Percentiles rank a stretch among this genome's conserved stretches.
phyloP scores from a whole-genome alignment of 2,797 vertebrate genomes.

The Pelobates cultripes region DNA sequence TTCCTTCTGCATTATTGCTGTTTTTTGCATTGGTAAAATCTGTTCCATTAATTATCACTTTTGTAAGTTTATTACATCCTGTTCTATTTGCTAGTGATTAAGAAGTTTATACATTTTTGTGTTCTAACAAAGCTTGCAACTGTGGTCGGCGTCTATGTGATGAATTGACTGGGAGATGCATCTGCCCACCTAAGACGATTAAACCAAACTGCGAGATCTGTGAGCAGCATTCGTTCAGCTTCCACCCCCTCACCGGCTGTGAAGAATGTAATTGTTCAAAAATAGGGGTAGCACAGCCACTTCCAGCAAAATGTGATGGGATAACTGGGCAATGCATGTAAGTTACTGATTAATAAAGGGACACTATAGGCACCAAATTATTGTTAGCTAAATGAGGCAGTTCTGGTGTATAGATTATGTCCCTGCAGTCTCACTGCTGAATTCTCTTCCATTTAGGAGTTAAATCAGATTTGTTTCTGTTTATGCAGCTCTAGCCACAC shows the following conservation, averaged over 20 bases:
- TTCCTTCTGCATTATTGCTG: too few relatives aligned
- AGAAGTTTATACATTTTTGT: constrained; percentile 1
- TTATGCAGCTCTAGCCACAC: too few relatives aligned
- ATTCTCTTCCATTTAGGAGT: too few relatives aligned
- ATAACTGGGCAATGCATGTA: constrained; percentile 87
- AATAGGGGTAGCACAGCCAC: constrained; percentile 65
- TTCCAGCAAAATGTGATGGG: constrained; percentile 74
- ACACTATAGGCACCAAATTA: too few relatives aligned
- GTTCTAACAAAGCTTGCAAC: constrained; percentile 73
- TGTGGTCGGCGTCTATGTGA: constrained; percentile 86
- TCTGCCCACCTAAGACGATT: constrained; percentile 86
- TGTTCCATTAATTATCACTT: too few relatives aligned
- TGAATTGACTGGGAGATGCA: constrained; percentile 84
- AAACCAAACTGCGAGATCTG: constrained; percentile 84
- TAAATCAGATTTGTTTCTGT: too few relatives aligned
- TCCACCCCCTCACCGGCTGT: constrained; percentile 87
- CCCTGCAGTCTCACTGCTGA: too few relatives aligned
- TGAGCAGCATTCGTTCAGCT: constrained; percentile 79
- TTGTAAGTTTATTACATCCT: too few relatives aligned
- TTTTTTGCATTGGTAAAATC: too few relatives aligned
- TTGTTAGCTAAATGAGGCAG: too few relatives aligned
- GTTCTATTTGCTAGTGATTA: neutral
- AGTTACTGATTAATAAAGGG: constrained; percentile 56
- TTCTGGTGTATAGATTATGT: too few relatives aligned
- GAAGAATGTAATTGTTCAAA: constrained; percentile 85